phyloP scores from a whole-genome alignment of 2,797 vertebrate species.

The Microchirus variegatus region DNA sequence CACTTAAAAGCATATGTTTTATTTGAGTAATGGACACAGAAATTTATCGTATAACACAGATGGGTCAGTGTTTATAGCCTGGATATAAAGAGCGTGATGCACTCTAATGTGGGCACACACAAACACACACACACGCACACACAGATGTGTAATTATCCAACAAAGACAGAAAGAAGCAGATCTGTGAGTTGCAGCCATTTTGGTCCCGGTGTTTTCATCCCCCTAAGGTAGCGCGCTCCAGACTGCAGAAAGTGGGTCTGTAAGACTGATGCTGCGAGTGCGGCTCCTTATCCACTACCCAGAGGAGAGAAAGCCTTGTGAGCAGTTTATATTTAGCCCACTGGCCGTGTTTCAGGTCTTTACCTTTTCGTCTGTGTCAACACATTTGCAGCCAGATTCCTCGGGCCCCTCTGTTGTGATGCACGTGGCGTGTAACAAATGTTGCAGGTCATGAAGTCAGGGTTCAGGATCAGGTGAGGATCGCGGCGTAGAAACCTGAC shows the following conservation, averaged over 20 bases:
- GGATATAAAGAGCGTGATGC: conserved; percentile 28
- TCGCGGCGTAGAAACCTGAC: conserved; percentile 33
- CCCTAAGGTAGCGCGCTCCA: conserved; percentile 59
- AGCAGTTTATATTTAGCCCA: conserved; percentile 79
- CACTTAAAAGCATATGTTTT: conserved; percentile 58
- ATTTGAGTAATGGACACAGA: conserved; percentile 49
- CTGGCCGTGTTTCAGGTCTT: conserved; percentile 65
- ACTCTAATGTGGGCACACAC: conserved; percentile 10
- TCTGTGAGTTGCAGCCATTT: conserved; percentile 40
- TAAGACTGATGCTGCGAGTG: conserved; percentile 75
- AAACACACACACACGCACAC: conserved; percentile 30
- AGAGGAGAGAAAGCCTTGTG: conserved; percentile 65
- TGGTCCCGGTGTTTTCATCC: conserved; percentile 48
- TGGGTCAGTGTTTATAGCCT: conserved; percentile 45
- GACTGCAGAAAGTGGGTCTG: conserved; percentile 78
- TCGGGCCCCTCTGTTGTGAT: conserved; percentile 14
- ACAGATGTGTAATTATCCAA: conserved; percentile 68
- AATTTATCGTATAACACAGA: conserved; percentile 49
- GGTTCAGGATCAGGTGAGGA: conserved; percentile 51
- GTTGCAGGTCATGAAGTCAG: conserved; percentile 45
- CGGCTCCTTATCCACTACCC: conserved; percentile 63
- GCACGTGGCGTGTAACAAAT: conserved; percentile 24
- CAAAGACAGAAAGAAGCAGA: conserved; percentile 52
- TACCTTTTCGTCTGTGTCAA: conserved; percentile 64
- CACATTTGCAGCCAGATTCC: conserved; percentile 60